Base-by-base conservation (phyloP, 2,113 vertebrate species). In the Myotis yumanensis region DNA sequence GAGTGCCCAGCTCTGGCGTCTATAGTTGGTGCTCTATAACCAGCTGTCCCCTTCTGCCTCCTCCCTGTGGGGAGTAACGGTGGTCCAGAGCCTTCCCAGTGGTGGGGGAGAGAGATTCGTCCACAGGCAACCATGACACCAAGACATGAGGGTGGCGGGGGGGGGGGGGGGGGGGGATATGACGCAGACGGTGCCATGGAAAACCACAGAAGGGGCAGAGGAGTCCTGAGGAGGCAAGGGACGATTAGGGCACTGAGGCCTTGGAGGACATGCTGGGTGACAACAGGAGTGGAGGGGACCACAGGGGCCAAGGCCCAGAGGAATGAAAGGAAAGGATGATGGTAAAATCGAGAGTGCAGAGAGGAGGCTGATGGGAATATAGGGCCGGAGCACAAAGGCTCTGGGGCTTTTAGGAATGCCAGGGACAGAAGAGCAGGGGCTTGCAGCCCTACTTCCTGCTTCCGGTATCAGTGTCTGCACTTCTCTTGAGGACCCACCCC, bases 241-340 rank as follows among this genome's bases (percentile, higher is more conserved):
- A 40, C 43, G 4, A 0, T 0, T 3, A 9, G 32, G 23, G 4
- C 72, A 23, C 54, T 3, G 12, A 10, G 40, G 59, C 46, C 72
- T 77, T 18, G 2, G 28, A 81, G 46, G 40, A n/a, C 2, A 3
- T 1, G 3, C 0, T 12, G 4, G 54, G 43, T 43, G 40, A 57
- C 11, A 30, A 18, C 3, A 2, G 15, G 40, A 43, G 17, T 7
- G 40, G 23, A 57, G 54, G 46, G 20, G 48, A 17, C 32, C 3
- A 1, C 20, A 37, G 30, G 18, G 35, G 35, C 15, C 6, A 62
- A 69, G 68, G 48, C 69, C 68, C 77, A 32, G 86, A 40, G 59
- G 14, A 7, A 7, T 30, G 17, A 18, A 68, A 64, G 48, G 40
- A 32, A 69, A 68, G n/a, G 28, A 5, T 2, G 4, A 0, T 4